Base-by-base conservation (phyloP, 2,797 vertebrate genomes). In the Gymnoscopelus braueri region DNA sequence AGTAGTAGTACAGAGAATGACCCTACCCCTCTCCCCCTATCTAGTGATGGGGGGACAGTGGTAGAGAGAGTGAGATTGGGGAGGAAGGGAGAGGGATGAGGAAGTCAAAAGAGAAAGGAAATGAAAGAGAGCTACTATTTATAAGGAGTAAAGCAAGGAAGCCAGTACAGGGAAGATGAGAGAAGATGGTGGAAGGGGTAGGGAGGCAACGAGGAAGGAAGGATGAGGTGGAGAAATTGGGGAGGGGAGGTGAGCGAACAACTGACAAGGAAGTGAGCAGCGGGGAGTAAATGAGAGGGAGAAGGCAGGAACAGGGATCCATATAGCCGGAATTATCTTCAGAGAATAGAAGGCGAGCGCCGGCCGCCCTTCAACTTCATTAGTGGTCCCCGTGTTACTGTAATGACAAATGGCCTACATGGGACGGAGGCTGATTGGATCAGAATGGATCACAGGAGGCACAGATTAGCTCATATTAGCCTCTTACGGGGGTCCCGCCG, bases 381-480 rank as follows among this genome's bases (percentile, higher is more conserved):
- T 89, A 88, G 81, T 67, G 6, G 67, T 70, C 81, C 85, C 83
- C 83, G 75, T 72, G 88, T 86, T 87, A 81, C 81, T 60, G 56
- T 71, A 48, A 19, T 86, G 83, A 92, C 80, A 77, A 92, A 88
- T 79, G 80, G 77, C 69, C 77, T 55, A 53, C 68, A 63, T 12
- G 47, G 44, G 69, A 71, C 78, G 50, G 68, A 50, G 65, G 58
- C 78, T 84, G 88, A 88, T 90, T 88, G 85, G 79, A 85, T 84
- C 69, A 60, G 76, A 86, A 82, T 74, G 82, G 80, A 92, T 90
- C 86, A 88, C 71, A 83, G 76, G 72, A 74, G 83, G 85, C 65
- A 60, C 67, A 83, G 81, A 91, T 90, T 87, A 88, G 77, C 81
- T 78, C 75, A 79, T 81, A 82, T 87, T 91, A 88, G 86, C 88